A percentile compares a stretch with the other conserved stretches of the same genome.
phyloP scores from a whole-genome alignment of 1,140 invertebrate species.

The Lucilia sericata region DNA sequence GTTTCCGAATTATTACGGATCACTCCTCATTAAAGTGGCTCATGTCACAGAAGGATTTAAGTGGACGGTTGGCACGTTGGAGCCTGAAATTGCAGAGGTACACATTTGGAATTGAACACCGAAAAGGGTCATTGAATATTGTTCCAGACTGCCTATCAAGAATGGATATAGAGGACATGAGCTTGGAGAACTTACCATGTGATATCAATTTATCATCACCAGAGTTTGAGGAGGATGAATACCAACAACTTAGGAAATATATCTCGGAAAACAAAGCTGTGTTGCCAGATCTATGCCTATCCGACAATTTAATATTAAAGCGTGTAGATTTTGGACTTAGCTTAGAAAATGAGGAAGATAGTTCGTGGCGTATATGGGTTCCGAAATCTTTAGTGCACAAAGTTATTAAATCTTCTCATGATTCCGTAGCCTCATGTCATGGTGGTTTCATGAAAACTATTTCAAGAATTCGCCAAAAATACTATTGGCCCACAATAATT shows the following conservation, averaged over 20 bases:
- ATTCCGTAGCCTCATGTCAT: background rate
- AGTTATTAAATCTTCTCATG: constrained; percentile 8
- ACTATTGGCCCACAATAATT: background rate
- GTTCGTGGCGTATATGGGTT: constrained; percentile 21
- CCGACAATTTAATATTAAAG: background rate
- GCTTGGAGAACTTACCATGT: background rate
- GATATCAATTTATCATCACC: constrained; percentile 19
- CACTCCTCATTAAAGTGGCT: constrained; percentile 54
- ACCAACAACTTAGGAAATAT: background rate
- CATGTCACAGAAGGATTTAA: constrained; percentile 53
- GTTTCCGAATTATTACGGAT: constrained; percentile 65
- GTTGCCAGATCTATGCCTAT: background rate
- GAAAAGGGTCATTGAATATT: constrained; percentile 60
- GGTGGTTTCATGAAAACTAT: constrained; percentile 15
- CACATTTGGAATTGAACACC: constrained; percentile 62
- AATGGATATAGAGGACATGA: background rate
- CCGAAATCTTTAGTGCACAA: constrained; percentile 11
- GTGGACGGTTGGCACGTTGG: constrained; percentile 60
- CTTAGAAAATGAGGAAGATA: background rate
- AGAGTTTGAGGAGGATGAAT: constrained; percentile 28
- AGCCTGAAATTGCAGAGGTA: constrained; percentile 52
- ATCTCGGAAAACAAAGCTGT: constrained; percentile 29
- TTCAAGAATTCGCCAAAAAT: constrained; percentile 2
- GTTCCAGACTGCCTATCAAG: constrained; percentile 63
- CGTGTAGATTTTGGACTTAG: background rate